Conservation (phyloP, 2,797 vertebrate species). For the Steatocranus sp. region DNA sequence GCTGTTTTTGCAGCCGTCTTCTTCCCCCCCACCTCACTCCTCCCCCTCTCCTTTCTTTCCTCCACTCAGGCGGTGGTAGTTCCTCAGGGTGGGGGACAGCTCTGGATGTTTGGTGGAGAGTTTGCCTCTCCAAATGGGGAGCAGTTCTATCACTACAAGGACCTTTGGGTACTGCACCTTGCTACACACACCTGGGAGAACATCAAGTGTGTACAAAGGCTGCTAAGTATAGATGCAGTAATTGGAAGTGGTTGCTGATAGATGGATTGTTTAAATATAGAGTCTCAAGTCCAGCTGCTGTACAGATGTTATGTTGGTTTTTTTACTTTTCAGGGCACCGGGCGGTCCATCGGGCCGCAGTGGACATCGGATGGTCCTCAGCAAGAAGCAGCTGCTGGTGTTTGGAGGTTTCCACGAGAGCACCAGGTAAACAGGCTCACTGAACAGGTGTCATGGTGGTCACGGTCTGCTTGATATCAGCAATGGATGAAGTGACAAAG, state of each 20-base stretch:
- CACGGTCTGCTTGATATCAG: background rate
- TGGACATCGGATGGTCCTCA: slow-evolving; percentile 90
- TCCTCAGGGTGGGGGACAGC: slow-evolving; percentile 88
- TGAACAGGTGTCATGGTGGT: background rate
- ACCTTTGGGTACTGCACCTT: slow-evolving; percentile 96
- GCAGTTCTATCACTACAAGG: slow-evolving; percentile 97
- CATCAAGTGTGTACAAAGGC: slow-evolving; percentile 81
- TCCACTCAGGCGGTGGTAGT: slow-evolving; percentile 82
- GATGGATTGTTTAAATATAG: background rate
- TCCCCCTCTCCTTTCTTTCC: background rate
- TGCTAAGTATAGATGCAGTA: background rate
- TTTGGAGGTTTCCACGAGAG: slow-evolving; percentile 98
- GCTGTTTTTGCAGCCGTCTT: background rate
- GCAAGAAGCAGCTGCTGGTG: slow-evolving; percentile 87
- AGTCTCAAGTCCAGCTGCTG: background rate
- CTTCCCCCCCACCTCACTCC: background rate
- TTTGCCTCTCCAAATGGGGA: slow-evolving; percentile 92
- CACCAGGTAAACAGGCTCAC: slow-evolving; percentile 65
- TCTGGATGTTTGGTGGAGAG: slow-evolving; percentile 97
- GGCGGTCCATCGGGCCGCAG: slow-evolving; percentile 91
- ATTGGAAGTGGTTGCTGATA: background rate
- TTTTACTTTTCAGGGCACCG: slow-evolving; percentile 69
- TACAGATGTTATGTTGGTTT: background rate
- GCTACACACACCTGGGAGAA: slow-evolving; percentile 89
- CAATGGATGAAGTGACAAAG: background rate